Evolutionary conservation across 1,140 invertebrate genomes (phyloP).

Genomic region (Holotrichia oblita): DNA sequence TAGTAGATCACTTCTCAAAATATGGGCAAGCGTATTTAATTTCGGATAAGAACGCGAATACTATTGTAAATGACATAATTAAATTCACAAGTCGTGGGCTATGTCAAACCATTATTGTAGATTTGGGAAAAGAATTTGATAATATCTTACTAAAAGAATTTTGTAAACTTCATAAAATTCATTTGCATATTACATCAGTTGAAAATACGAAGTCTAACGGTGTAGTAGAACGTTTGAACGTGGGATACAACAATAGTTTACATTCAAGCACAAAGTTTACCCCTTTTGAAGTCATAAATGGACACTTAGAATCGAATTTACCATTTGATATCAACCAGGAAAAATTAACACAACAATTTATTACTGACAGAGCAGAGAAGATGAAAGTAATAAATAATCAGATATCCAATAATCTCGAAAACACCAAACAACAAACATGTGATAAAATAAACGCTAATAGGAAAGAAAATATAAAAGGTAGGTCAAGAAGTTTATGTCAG

Average conservation of each 20-base stretch:
- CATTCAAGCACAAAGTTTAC: constrained; percentile 20
- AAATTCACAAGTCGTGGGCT: constrained; percentile 10
- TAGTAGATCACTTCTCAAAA: constrained; percentile 32
- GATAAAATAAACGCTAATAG: not conserved
- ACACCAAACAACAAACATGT: constrained; percentile 9
- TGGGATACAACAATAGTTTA: constrained; percentile 34
- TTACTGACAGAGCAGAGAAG: not conserved
- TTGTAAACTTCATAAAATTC: not conserved
- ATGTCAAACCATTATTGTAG: not conserved
- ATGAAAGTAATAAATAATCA: not conserved
- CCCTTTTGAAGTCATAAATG: constrained; percentile 23
- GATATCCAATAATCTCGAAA: not conserved
- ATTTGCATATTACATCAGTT: constrained; percentile 6
- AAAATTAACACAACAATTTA: constrained; percentile 20
- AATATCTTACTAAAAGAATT: constrained; percentile 39
- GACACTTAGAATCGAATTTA: not conserved
- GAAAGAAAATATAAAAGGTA: not conserved
- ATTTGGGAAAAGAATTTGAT: constrained; percentile 34
- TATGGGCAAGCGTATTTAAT: constrained; percentile 30
- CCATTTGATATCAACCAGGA: not conserved
- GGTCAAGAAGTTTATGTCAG: not conserved
- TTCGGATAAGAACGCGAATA: not conserved
- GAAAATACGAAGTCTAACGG: not conserved
- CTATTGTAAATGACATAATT: not conserved
- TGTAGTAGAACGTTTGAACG: not conserved